Evolutionary conservation across 2,797 vertebrate species (phyloP).

Genomic region (Numenius phaeopus): DNA sequence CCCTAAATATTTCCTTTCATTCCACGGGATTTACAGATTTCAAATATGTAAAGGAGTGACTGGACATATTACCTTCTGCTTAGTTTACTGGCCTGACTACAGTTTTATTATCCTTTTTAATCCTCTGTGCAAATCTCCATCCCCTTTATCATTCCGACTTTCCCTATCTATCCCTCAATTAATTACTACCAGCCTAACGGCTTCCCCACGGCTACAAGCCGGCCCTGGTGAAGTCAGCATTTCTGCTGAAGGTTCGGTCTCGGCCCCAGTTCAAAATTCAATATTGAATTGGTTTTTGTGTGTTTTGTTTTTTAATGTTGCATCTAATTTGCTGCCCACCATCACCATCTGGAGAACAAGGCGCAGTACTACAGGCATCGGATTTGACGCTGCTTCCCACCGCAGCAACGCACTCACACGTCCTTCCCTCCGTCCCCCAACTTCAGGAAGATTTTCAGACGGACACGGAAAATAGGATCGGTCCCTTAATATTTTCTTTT

Average conservation of each 20-base stretch:
- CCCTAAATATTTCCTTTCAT: neutral
- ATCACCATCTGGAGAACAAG: constrained; percentile 40
- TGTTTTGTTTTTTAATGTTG: accelerated
- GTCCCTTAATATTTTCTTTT: neutral
- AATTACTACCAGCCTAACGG: neutral
- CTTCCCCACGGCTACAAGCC: accelerated
- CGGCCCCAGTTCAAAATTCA: neutral
- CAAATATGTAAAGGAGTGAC: neutral
- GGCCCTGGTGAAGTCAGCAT: neutral
- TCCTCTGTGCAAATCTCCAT: neutral
- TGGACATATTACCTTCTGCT: neutral
- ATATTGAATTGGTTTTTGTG: neutral
- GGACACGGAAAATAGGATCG: neutral
- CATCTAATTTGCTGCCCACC: neutral
- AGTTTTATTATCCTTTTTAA: neutral
- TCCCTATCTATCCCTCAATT: neutral
- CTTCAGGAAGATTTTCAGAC: neutral
- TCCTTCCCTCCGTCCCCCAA: accelerated
- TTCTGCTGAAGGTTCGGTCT: neutral
- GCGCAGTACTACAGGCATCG: neutral
- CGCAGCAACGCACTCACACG: accelerated
- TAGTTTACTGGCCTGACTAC: neutral
- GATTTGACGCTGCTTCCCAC: no score
- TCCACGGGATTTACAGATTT: neutral
- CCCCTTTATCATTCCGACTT: neutral